phyloP scores from a whole-genome alignment of 2,888 invertebrate genomes.

The Tachina fera region DNA sequence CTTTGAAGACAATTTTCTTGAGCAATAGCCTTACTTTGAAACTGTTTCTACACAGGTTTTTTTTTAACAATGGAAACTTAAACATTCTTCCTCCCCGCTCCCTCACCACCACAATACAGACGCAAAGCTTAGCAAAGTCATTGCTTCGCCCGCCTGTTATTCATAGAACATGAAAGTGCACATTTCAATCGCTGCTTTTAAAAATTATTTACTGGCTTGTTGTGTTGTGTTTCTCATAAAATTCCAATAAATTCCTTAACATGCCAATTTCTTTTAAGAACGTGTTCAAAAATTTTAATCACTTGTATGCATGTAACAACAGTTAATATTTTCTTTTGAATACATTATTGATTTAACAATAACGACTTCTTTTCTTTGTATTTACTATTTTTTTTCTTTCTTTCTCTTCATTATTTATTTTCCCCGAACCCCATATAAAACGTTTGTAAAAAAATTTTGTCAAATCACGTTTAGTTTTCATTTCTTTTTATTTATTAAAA shows the following conservation, averaged over 20 bases:
- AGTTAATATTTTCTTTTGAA: constrained; percentile 25
- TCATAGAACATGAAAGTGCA: not conserved
- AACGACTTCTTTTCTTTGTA: not conserved
- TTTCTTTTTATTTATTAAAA: constrained; percentile 5
- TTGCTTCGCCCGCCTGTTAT: no score
- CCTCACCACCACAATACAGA: no score
- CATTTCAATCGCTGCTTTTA: not conserved
- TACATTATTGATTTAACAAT: constrained; percentile 40
- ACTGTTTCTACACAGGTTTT: no score
- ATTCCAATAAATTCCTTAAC: constrained; percentile 3
- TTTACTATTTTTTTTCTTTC: not conserved
- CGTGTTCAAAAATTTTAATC: constrained; percentile 50
- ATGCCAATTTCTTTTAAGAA: constrained; percentile 9
- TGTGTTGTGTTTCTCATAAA: not conserved
- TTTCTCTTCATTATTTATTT: not conserved
- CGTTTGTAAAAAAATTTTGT: constrained; percentile 12
- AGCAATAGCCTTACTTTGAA: no score
- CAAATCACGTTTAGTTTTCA: constrained; percentile 44
- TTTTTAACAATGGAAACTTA: no score
- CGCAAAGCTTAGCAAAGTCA: no score
- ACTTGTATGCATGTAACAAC: constrained; percentile 31
- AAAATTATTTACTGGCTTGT: not conserved
- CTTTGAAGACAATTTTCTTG: no score
- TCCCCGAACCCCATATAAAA: constrained; percentile 16
- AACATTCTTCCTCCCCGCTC: no score